A percentile compares a stretch with the other conserved stretches of the same genome.
phyloP scores from a whole-genome alignment of 30 jellyfish, hydroid and myxozoan genomes.

The Euphysa ruthae region DNA sequence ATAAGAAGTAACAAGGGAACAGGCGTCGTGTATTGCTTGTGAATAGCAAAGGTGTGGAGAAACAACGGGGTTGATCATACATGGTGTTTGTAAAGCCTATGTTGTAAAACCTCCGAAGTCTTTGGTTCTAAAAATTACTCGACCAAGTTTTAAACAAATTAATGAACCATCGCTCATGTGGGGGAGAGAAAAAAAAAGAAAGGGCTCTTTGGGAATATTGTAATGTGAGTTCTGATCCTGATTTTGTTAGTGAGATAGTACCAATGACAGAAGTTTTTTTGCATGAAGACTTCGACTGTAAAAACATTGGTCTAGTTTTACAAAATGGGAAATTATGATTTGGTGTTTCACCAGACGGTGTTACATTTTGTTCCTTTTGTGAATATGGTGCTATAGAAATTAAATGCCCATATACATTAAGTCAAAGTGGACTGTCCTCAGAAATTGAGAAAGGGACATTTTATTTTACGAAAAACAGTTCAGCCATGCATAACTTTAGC shows the following conservation, averaged over 20 bases:
- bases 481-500: too few species aligned
- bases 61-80: constrained; percentile 10
- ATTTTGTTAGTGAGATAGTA: background rate
- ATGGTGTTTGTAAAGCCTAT: background rate
- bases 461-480: too few species aligned
- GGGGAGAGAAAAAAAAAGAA: background rate
- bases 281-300: background rate
- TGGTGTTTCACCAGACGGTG: constrained; percentile 3
- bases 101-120: background rate
- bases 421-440: background rate
- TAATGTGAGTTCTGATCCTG: background rate
- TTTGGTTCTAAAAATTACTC: background rate
- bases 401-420: background rate
- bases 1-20: constrained; percentile 11
- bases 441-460: background rate
- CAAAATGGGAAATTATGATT: background rate
- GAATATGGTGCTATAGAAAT: background rate
- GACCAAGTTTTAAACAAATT: background rate
- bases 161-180: constrained; percentile 1
- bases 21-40: background rate
- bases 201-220: background rate
- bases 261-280: background rate
- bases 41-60: constrained; percentile 4
- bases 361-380: background rate
- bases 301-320: background rate